Base-by-base conservation (phyloP, 2,797 vertebrate genomes). In the Malacoctenus gilli region DNA sequence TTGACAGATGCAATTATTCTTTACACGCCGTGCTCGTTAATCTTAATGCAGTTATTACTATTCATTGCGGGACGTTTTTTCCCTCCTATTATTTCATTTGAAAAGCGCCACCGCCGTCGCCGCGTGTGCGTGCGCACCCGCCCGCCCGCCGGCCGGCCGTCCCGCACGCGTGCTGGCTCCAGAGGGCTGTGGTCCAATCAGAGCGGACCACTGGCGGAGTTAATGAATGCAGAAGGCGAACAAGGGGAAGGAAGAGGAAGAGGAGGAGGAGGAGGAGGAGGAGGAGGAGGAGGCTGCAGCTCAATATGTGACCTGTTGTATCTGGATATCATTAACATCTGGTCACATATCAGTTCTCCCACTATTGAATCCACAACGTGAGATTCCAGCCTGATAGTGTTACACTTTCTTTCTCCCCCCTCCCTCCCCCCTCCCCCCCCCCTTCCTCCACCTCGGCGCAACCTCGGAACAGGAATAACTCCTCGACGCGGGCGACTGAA, bases 31-130 rank as follows among this genome's bases (percentile, higher is more conserved):
- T 68, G 84, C 89, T 91, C 84, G 79, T 91, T 92, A 91, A 91
- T 91, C 89, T 91, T 91, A 91, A 91, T 89, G 85, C 85, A 87
- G 83, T 89, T 89, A 89, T 90, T 89, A 87, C 88, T 90, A 88
- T 91, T 90, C 85, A 89, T 87, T 79, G 85, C 76, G 42, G 72
- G 80, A 80, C 75, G 42, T 81, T 88, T 73, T n/a, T 76, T 48
- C 57, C 61, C 64, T 68, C 49, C 38, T 85, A 72, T 88, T 86
- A 85, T 88, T 87, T 87, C 75, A 82, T 82, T 85, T 79, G 80
- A 76, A 70, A n/a, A 80, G 68, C 64, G 60, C 65, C 60, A 77
- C 57, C 75, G 60, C 43, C 38, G 28, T 25, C 64, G 47, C 60
- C 43, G 54, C 49, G 46, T 51, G 71, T 14, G 36, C 11, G 39